Conservation (phyloP, 2,888 invertebrate genomes). For the Quadroppia sp. region DNA sequence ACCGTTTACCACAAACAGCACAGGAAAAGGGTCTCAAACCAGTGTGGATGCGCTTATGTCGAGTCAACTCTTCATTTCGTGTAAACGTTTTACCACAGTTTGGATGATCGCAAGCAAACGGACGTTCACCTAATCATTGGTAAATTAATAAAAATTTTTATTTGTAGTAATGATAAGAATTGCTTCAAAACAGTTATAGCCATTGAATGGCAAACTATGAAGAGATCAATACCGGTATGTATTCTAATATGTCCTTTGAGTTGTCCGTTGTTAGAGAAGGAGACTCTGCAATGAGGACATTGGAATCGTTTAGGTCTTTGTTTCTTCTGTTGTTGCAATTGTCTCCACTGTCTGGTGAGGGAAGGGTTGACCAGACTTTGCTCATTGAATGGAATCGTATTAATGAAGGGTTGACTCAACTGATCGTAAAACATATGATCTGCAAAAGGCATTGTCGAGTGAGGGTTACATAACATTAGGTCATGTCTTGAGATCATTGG, state of each 20-base stretch:
- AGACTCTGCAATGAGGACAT: constrained; percentile 72
- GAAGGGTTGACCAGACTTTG: neutral
- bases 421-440: constrained; percentile 23
- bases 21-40: constrained; percentile 82
- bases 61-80: constrained; percentile 81
- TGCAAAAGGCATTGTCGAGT: neutral
- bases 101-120: constrained; percentile 78
- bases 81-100: constrained; percentile 85
- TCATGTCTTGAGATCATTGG: neutral
- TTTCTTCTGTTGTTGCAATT: constrained; percentile 30
- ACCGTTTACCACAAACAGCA: constrained; percentile 79
- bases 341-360: constrained; percentile 23
- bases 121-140: constrained; percentile 66
- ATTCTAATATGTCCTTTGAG: constrained; percentile 82
- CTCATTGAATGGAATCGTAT: neutral
- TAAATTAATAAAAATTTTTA: too few relatives aligned
- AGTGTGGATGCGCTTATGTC: constrained; percentile 83
- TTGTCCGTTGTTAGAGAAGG: constrained; percentile 90
- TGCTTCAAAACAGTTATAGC: too few relatives aligned
- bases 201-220: too few relatives aligned
- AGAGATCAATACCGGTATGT: constrained; percentile 67
- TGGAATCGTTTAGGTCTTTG: constrained; percentile 54
- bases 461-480: constrained; percentile 4
- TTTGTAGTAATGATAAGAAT: too few relatives aligned
- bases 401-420: neutral